Conservation (phyloP, 2,888 invertebrate species). For the Drosophila mettleri region DNA sequence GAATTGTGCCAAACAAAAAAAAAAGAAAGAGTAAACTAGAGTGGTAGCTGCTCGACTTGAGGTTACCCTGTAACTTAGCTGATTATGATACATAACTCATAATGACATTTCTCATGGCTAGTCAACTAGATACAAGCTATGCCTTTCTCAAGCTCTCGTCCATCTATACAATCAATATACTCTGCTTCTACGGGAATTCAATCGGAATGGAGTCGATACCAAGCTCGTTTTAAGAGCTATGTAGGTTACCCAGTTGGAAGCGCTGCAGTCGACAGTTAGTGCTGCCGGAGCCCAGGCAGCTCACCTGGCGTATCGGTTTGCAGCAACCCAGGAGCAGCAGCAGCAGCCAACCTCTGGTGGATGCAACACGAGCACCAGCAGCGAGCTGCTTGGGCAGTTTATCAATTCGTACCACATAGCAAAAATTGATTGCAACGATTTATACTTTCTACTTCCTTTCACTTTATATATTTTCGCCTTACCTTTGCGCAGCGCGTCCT, state of each 20-base stretch:
- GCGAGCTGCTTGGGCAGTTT: slow-evolving; percentile 61
- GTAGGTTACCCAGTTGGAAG: slow-evolving; percentile 70
- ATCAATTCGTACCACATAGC: slow-evolving; percentile 79
- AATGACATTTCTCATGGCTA: too few relatives aligned
- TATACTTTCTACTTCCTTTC: slow-evolving; percentile 82
- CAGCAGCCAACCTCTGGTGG: slow-evolving; percentile 39
- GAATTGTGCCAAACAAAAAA: slow-evolving; percentile 27
- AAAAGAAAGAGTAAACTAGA: slow-evolving; percentile 41
- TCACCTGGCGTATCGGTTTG: slow-evolving; percentile 49
- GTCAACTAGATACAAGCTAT: too few relatives aligned
- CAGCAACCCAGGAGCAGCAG: too few relatives aligned
- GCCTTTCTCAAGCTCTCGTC: too few relatives aligned
- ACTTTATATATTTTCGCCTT: slow-evolving; percentile 68
- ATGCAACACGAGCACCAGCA: slow-evolving; percentile 23
- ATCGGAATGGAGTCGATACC: not conserved
- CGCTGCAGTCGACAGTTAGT: slow-evolving; percentile 41
- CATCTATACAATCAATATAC: not conserved
- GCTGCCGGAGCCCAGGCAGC: slow-evolving; percentile 3
- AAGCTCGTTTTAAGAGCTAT: slow-evolving; percentile 51
- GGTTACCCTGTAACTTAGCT: slow-evolving; percentile 7
- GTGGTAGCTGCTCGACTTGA: not conserved
- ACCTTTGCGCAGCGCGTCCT: slow-evolving; percentile 20
- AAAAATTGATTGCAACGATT: slow-evolving; percentile 81
- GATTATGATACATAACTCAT: too few relatives aligned
- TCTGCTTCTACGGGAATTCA: not conserved